phyloP scores from a whole-genome alignment of 2,797 vertebrate genomes.

The Falco rusticolus region DNA sequence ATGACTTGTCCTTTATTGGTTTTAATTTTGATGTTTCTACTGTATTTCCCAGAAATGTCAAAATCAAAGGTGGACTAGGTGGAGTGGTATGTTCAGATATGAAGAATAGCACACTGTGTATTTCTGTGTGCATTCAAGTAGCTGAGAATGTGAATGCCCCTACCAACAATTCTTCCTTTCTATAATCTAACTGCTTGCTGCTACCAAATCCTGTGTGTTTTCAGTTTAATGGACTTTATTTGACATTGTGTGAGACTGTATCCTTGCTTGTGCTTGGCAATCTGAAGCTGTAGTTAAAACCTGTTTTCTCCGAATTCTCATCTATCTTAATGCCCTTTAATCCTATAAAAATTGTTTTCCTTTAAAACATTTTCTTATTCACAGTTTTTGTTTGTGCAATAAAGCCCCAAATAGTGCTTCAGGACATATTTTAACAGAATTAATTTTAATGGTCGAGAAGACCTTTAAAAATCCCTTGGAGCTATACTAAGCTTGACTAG shows the following conservation, averaged over 20 bases:
- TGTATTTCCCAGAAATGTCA: not conserved
- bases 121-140: not conserved
- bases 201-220: not conserved
- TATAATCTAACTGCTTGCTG: not conserved
- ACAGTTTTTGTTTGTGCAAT: not conserved
- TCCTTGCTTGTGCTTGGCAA: not conserved
- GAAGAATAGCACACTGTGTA: not conserved
- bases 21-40: not conserved
- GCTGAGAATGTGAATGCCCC: not conserved
- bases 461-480: not conserved
- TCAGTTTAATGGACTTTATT: not conserved
- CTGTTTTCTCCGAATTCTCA: not conserved
- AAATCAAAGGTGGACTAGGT: not conserved
- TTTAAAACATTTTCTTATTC: not conserved
- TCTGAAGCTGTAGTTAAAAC: not conserved
- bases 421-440: not conserved
- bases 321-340: constrained; percentile 1
- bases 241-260: not conserved
- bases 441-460: not conserved
- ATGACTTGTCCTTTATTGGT: not conserved
- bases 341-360: not conserved
- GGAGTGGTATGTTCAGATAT: not conserved
- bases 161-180: not conserved
- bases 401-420: not conserved
- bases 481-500: not conserved